A percentile compares a stretch with the other conserved stretches of the same genome.
Evolutionary conservation across 2,888 invertebrate species (phyloP).

Genomic region (Drosophila kambysellisi): DNA sequence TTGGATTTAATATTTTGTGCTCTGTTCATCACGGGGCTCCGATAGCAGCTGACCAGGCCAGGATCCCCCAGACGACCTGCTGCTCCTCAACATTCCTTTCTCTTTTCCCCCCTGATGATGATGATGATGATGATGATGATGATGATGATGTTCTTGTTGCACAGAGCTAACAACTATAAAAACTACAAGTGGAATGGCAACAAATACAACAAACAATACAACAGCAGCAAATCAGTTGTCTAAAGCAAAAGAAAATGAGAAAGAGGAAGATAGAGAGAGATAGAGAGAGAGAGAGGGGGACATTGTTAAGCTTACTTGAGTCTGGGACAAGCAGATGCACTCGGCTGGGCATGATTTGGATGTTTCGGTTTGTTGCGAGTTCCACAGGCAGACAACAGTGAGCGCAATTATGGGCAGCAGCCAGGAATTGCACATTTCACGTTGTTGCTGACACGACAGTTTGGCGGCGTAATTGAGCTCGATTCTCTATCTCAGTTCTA

Average conservation of each 20-base stretch:
- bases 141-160: constrained; percentile 19
- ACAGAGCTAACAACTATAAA: constrained; percentile 36
- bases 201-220: constrained; percentile 12
- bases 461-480: constrained; percentile 79
- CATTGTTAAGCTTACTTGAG: constrained; percentile 89
- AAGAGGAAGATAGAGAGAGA: not conserved
- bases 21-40: constrained; percentile 64
- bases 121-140: constrained; percentile 17
- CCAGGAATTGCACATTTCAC: constrained; percentile 86
- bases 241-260: not conserved
- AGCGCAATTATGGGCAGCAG: constrained; percentile 85
- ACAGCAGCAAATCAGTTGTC: constrained; percentile 26
- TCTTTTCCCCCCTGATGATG: constrained; percentile 1
- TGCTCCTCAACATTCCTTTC: constrained; percentile 36
- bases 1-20: constrained; percentile 74
- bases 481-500: constrained; percentile 55
- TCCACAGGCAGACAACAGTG: constrained; percentile 85
- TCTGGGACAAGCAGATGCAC: constrained; percentile 94
- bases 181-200: constrained; percentile 41
- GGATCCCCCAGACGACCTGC: constrained; percentile 54
- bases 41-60: constrained; percentile 39
- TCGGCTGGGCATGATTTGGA: constrained; percentile 90
- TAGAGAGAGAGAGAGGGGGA: constrained; percentile 8
- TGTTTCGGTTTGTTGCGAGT: constrained; percentile 85
- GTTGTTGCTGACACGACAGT: constrained; percentile 81